Evolutionary conservation across 2,888 invertebrate genomes (phyloP), one percentile per base, ranked within the genome.

Genomic region (Itoplectis maculator): DNA sequence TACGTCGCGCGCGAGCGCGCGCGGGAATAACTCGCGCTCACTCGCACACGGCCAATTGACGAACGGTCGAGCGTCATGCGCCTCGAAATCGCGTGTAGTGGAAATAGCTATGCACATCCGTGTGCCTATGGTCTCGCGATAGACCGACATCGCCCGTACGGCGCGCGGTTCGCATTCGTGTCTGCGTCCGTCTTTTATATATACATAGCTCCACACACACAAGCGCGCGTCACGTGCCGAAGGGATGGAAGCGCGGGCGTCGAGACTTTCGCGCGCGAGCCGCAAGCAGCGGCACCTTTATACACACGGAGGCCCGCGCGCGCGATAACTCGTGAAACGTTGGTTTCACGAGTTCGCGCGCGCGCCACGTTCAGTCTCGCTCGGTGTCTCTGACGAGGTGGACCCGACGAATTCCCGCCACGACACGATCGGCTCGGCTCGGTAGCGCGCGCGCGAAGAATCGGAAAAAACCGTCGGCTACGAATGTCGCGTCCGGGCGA

Each of bases 291-390:
- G n/a, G n/a, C n/a, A 65, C 76, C 82, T 65, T 37, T 40, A 15
- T n/a, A 37, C n/a, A 68, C n/a, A n/a, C n/a, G n/a, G n/a, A n/a
- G n/a, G n/a, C n/a, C n/a, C n/a, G n/a, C n/a, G n/a, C 59, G 47
- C 75, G 79, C 82, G 79, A 82, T 79, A 77, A 82, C 79, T 66
- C 70, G 74, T 76, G 66, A 61, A 54, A 79, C 49, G 54, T 72
- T 69, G 35, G 49, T 69, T 79, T 77, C 74, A 40, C 74, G n/a
- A n/a, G n/a, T n/a, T n/a, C n/a, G n/a, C n/a, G n/a, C n/a, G n/a
- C n/a, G n/a, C n/a, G n/a, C n/a, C n/a, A n/a, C 54, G 59, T 69
- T 87, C 88, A 88, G 88, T 88, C 87, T 83, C 69, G 85, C 79
- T 79, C 77, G 79, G 85, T 78, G 76, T 86, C 80, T 81, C 85